Evolutionary conservation across 2,888 invertebrate genomes (phyloP), one percentile per base, ranked within the genome.

Genomic region (Hesperia comma): DNA sequence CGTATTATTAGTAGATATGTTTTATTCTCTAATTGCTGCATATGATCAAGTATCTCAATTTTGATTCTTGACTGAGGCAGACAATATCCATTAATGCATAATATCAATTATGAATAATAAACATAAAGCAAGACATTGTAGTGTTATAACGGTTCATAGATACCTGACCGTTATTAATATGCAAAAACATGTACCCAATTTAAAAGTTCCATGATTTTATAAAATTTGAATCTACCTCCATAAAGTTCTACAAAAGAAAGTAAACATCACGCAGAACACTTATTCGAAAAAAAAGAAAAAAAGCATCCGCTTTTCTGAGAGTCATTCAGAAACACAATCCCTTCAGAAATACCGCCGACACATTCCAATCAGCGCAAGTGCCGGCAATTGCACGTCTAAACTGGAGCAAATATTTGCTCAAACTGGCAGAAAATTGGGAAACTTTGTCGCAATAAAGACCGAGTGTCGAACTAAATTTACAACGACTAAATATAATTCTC

Each of bases 401-500:
- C 43, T 63, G 15, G 26, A 40, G 63, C 37, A 57, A 63, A 51
- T 19, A 57, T 63, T 57, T 57, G 56, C 15, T 40, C n/a, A 57
- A 63, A 56, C 63, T 63, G 40, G 51, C 14, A 61, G 53, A 15
- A 60, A 60, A 60, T 60, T 60, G 46, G 60, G 33, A 60, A 60
- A 60, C 60, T 60, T 60, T 32, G 41, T 43, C n/a, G 43, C 26
- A 43, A 32, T 46, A 58, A 32, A 43, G 26, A 21, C 26, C 43
- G 21, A 58, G 32, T 33, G 21, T 60, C 49, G 60, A 49, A 49
- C 46, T 60, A 33, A 43, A 19, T 46, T 54, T 54, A 54, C 33
- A 32, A 54, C 32, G 54, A 54, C 54, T 54, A 54, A 54, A 54
- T 54, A 54, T 54, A 54, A 54, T 54, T 54, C 33, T 54, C 15